Conservation (phyloP, 2,888 invertebrate genomes). For the Tribolium freemani region DNA sequence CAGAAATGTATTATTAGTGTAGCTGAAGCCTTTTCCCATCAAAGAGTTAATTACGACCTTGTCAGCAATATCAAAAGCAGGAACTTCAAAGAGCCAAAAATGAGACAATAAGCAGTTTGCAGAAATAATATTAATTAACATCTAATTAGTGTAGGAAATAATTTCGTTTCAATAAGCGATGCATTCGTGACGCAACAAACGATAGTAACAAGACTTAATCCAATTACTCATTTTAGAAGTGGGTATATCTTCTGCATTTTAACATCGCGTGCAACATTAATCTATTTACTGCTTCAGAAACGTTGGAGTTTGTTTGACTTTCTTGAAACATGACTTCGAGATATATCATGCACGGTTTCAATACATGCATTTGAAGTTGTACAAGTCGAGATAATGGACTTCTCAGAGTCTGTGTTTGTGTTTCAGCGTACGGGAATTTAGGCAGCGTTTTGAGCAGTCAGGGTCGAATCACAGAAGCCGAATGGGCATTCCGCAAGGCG, state of each 20-base stretch:
- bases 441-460: constrained; percentile 90
- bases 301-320: constrained; percentile 61
- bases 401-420: not conserved
- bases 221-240: constrained; percentile 57
- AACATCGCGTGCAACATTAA: constrained; percentile 61
- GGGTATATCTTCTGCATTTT: constrained; percentile 57
- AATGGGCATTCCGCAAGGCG: constrained; percentile 91
- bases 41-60: not conserved
- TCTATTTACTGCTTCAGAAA: constrained; percentile 60
- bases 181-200: constrained; percentile 41
- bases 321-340: constrained; percentile 52
- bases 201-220: constrained; percentile 50
- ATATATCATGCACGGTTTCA: constrained; percentile 44
- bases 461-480: constrained; percentile 89
- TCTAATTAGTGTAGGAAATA: not conserved
- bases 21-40: not conserved
- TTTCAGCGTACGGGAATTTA: constrained; percentile 5
- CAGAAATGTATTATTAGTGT: not conserved
- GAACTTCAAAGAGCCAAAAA: not conserved
- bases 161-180: constrained; percentile 1
- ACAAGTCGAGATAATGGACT: not conserved
- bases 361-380: constrained; percentile 18
- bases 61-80: not conserved
- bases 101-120: not conserved
- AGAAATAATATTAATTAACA: not conserved